These are phyloP conservation scores for Suricata suricatta DNA, from an alignment of 2,113 vertebrate species.

Conservation along the genomic window DNA sequence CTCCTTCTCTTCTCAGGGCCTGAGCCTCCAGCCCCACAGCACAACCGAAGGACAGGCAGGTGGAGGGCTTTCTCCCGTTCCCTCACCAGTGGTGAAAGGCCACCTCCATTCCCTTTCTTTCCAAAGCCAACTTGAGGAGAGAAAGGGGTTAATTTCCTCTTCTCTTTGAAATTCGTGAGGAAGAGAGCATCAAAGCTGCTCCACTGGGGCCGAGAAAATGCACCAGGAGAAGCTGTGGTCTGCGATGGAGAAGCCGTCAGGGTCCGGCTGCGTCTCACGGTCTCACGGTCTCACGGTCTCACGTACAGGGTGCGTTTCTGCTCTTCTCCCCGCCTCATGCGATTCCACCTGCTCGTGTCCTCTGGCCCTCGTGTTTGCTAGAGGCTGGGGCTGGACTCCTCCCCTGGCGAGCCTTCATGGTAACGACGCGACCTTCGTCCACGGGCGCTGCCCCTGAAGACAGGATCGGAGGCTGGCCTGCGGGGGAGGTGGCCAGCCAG, in stretches of 20 bases:
- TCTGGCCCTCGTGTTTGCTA: not conserved
- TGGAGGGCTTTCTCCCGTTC: fast-evolving
- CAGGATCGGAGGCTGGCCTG: not conserved
- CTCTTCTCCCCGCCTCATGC: not conserved
- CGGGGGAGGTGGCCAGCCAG: not conserved
- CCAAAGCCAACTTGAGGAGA: not conserved
- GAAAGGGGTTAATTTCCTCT: not conserved
- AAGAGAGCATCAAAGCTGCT: not conserved
- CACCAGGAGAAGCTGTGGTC: no score
- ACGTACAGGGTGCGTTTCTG: not conserved
- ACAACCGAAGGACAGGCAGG: fast-evolving
- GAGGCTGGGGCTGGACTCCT: not conserved
- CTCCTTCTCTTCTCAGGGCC: not conserved
- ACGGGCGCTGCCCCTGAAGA: fast-evolving
- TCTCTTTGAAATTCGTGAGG: not conserved
- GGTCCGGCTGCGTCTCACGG: fast-evolving
- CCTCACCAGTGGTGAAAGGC: not conserved
- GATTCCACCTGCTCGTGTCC: not conserved
- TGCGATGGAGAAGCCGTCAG: not conserved
- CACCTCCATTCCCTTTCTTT: not conserved
- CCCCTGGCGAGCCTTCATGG: not conserved
- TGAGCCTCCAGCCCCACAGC: not conserved
- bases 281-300: fast-evolving
- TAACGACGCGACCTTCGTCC: not conserved
- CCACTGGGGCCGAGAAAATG: not conserved